These are phyloP conservation scores for Hormiphora californensis DNA, from an alignment of 37 sponge, comb jelly and placozoan species.

Conservation along the genomic window DNA sequence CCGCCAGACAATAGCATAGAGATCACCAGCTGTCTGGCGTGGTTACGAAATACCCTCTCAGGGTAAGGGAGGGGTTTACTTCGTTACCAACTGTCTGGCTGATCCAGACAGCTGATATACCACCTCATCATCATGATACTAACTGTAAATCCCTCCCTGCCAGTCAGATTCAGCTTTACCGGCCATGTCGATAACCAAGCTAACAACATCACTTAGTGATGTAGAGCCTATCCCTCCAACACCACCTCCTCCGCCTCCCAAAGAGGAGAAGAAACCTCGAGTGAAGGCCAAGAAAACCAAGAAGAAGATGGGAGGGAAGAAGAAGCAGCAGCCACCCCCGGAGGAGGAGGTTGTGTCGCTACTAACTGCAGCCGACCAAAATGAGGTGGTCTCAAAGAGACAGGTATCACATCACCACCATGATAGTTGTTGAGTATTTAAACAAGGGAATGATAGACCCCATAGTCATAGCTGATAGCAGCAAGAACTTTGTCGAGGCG, in stretches of 20 bases:
- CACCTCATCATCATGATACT: background rate
- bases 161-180: background rate
- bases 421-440: background rate
- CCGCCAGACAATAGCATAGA: no score
- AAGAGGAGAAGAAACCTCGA: background rate
- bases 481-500: no score
- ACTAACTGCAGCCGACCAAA: background rate
- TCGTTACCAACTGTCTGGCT: no score
- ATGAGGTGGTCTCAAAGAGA: background rate
- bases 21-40: no score
- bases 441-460: background rate
- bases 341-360: background rate
- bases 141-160: background rate
- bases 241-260: background rate
- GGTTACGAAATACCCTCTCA: no score
- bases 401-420: background rate
- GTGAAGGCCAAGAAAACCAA: background rate
- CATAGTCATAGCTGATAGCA: no score
- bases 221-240: no score
- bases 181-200: background rate
- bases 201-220: background rate
- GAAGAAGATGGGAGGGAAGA: background rate
- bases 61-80: no score
- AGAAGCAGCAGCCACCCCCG: background rate
- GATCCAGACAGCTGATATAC: no score